Conservation (phyloP, 1,140 invertebrate genomes). For the Magallana gigas region DNA sequence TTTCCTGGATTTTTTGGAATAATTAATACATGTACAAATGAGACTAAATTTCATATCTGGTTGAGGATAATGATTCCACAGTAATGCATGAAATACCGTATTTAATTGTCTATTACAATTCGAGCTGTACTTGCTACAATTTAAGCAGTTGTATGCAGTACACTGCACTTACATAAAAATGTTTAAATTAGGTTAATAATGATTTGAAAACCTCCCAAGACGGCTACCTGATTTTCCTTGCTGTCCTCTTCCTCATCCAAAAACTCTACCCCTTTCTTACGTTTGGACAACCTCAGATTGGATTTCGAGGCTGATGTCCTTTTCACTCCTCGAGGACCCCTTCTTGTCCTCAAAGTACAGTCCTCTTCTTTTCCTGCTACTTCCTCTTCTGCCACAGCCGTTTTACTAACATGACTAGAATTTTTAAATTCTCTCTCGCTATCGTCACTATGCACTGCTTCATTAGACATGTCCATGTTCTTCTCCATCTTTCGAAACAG, state of each 20-base stretch:
- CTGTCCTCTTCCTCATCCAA: slow-evolving; percentile 48
- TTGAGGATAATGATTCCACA: too few species aligned
- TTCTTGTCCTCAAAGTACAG: slow-evolving; percentile 47
- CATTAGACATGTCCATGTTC: background rate
- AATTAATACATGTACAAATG: too few species aligned
- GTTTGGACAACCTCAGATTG: slow-evolving; percentile 39
- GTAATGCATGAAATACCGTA: too few species aligned
- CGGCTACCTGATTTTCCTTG: slow-evolving; percentile 45
- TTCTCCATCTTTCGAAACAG: background rate
- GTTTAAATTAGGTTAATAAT: too few species aligned
- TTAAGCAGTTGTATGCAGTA: too few species aligned
- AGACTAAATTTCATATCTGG: too few species aligned
- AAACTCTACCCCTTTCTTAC: slow-evolving; percentile 58
- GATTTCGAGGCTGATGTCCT: slow-evolving; percentile 32
- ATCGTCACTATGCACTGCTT: background rate
- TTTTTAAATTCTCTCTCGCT: slow-evolving; percentile 29
- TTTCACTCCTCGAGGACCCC: slow-evolving; percentile 50
- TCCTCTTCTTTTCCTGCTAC: slow-evolving; percentile 45
- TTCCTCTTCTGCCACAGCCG: background rate
- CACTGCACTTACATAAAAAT: too few species aligned
- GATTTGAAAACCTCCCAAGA: too few species aligned
- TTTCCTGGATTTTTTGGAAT: too few species aligned
- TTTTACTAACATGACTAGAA: background rate
- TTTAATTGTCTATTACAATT: too few species aligned
- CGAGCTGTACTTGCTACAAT: too few species aligned